Percentiles rank a stretch among this genome's conserved stretches.
These are phyloP conservation scores for Ptychodera flava DNA, from an alignment of 35 echinoderm and acorn worm genomes.

Conservation along the genomic window DNA sequence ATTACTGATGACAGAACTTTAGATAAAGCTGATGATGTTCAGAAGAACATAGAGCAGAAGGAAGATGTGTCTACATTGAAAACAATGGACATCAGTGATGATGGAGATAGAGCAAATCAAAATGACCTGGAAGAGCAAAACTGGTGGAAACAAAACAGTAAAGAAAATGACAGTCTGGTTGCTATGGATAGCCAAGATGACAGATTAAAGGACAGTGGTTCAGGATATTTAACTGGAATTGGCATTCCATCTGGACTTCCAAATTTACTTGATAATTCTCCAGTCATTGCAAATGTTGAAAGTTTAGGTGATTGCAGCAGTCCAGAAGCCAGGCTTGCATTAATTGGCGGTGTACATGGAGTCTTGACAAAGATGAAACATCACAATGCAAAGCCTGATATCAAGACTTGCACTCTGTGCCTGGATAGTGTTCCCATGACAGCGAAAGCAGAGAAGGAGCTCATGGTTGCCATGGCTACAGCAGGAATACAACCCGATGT, in stretches of 20 bases:
- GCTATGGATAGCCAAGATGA: neutral
- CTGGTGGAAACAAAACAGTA: neutral
- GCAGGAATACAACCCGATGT: slow-evolving; percentile 53
- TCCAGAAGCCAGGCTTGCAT: slow-evolving; percentile 49
- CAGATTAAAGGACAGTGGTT: neutral
- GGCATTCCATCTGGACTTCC: slow-evolving; percentile 10
- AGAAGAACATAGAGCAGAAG: neutral
- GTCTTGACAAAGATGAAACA: slow-evolving; percentile 58
- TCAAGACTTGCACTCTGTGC: slow-evolving; percentile 58
- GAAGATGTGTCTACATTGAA: neutral
- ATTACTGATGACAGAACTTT: too few relatives aligned
- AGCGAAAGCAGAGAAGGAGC: slow-evolving; percentile 39
- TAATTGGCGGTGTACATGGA: slow-evolving; percentile 56
- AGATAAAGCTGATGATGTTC: too few relatives aligned
- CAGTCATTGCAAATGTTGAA: slow-evolving; percentile 43
- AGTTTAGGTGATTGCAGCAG: slow-evolving; percentile 40
- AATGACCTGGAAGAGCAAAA: neutral
- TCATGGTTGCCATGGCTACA: slow-evolving; percentile 50
- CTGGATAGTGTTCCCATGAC: slow-evolving; percentile 57
- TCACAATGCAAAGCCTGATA: slow-evolving; percentile 52
- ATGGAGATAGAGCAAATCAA: neutral
- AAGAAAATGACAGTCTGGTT: slow-evolving; percentile 57
- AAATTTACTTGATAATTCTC: slow-evolving; percentile 54
- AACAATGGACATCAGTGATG: neutral
- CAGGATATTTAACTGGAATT: neutral